Evolutionary conservation across 2,113 vertebrate species (phyloP), one percentile per base, ranked within the genome.

Genomic region (Piaya cayana): DNA sequence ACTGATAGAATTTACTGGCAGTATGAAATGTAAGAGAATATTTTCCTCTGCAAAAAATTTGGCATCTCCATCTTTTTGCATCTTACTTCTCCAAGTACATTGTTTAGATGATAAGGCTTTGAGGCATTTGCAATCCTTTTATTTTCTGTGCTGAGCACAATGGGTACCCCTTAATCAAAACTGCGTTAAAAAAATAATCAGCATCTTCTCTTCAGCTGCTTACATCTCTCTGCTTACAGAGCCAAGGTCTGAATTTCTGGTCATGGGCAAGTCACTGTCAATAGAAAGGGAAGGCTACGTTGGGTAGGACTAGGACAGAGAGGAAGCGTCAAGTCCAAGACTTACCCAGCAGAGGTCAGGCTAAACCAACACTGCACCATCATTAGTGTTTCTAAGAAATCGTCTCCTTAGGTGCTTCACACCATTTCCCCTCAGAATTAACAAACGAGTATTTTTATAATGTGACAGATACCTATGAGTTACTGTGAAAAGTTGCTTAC

Each of bases 261-360:
- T 79, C 72, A 62, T 6, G 25, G 30, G 30, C 60, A 83, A 6
- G 27, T 39, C 63, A 72, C 2, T 43, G 55, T 14, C 78, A 63
- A 26, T 3, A 42, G 23, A 81, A 83, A 53, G 34, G 16, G 39
- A 76, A 12, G 84, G 47, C 21, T 59, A 34, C 1, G 18, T 7
- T 74, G 58, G 25, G 62, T 7, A 76, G 7, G 23, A 22, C 8
- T 39, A 60, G 27, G 22, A 69, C 1, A 79, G 34, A 58, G 20
- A 83, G 32, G 52, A 85, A 68, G 39, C 79, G 60, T 50, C 39
- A 77, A 71, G 67, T 62, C 86, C 37, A 77, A 88, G 60, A 60
- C 52, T 55, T 49, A 90, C 82, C 90, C 90, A 92, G 94, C 60
- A 96, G 92, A 96, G 90, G 85, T 96, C 92, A 94, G 93, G 32